Evolutionary conservation across 1,140 invertebrate genomes (phyloP).

Genomic region (Solenopsis fugax): DNA sequence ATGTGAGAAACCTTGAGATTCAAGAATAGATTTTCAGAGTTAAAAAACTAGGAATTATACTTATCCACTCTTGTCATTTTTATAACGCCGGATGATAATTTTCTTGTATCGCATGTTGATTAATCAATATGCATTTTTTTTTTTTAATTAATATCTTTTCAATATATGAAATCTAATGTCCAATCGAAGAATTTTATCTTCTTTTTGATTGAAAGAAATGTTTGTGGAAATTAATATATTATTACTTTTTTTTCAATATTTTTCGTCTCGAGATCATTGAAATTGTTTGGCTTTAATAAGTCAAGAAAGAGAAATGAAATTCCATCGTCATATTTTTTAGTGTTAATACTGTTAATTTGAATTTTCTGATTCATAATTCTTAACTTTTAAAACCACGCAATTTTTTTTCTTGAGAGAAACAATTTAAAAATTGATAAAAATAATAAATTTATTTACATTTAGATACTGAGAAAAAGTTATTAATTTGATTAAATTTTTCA

Average conservation of each 20-base stretch:
- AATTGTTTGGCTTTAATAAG: not conserved
- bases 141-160: not conserved
- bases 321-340: not conserved
- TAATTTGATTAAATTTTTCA: no score
- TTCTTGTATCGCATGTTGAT: not conserved
- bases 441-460: no score
- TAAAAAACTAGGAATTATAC: slow-evolving; percentile 9
- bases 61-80: not conserved
- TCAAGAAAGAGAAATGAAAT: not conserved
- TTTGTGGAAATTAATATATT: slow-evolving; percentile 19
- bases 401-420: no score
- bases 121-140: not conserved
- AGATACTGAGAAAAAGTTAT: no score
- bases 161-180: not conserved
- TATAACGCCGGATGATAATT: not conserved
- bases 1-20: slow-evolving; percentile 7
- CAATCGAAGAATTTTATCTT: not conserved
- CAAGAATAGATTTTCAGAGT: not conserved
- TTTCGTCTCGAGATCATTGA: not conserved
- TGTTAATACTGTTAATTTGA: not conserved
- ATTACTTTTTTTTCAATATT: not conserved
- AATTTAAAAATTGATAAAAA: no score
- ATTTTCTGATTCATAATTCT: not conserved
- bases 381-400: not conserved
- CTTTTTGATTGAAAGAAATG: not conserved